phyloP scores from a whole-genome alignment of 2,113 vertebrate species.

The Engystomops pustulosus region DNA sequence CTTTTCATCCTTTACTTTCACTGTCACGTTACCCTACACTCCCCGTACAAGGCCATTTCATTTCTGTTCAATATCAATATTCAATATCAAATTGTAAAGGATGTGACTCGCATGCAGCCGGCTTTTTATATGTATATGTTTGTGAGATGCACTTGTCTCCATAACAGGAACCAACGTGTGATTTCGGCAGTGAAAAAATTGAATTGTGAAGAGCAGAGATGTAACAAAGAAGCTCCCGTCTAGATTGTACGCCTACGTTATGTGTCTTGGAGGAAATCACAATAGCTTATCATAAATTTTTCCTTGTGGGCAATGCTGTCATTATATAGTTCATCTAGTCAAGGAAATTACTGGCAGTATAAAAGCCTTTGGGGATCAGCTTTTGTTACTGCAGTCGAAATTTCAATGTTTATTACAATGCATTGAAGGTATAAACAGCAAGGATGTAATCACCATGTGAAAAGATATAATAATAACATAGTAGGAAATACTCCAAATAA shows the following conservation, averaged over 20 bases:
- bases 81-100: not conserved
- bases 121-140: conserved; percentile 17
- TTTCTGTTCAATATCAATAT: too few species aligned
- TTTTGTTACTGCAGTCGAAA: conserved; percentile 30
- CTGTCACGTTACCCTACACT: not conserved
- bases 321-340: conserved; percentile 4
- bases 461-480: conserved; percentile 42
- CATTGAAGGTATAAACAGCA: conserved; percentile 28
- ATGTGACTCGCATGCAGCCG: not conserved
- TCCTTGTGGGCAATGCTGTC: not conserved
- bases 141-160: not conserved
- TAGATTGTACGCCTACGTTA: not conserved
- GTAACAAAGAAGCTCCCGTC: not conserved
- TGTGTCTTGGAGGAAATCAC: not conserved
- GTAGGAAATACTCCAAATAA: conserved; percentile 3
- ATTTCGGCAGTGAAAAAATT: not conserved
- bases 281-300: not conserved
- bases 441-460: conserved; percentile 18
- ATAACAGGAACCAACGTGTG: not conserved
- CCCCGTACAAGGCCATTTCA: not conserved
- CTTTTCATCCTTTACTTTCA: too few species aligned
- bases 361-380: conserved; percentile 24
- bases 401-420: conserved; percentile 20
- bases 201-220: not conserved
- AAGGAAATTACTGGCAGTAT: conserved; percentile 5